phyloP scores from a whole-genome alignment of 2,888 invertebrate species.

The Brachypterus glaber region DNA sequence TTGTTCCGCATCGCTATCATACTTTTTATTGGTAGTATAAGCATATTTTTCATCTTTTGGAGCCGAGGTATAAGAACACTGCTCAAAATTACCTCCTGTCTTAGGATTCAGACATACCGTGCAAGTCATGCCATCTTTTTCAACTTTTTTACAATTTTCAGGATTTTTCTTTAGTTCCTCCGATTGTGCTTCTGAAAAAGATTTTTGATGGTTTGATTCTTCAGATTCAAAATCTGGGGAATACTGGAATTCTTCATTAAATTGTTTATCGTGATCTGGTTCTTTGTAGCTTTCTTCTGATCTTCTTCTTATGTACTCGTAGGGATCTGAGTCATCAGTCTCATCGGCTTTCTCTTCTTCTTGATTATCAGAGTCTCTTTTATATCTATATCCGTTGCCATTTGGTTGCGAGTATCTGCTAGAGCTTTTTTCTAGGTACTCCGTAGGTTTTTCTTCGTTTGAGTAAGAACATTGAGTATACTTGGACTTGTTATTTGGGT shows the following conservation, averaged over 20 bases:
- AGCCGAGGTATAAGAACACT: constrained; percentile 67
- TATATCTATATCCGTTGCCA: constrained; percentile 35
- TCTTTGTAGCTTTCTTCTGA: constrained; percentile 39
- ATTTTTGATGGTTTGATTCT: constrained; percentile 47
- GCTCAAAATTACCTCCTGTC: constrained; percentile 67
- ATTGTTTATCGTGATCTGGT: constrained; percentile 45
- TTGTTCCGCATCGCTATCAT: constrained; percentile 49
- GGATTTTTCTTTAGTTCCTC: constrained; percentile 50
- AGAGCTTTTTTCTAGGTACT: constrained; percentile 36
- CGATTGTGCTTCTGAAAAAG: constrained; percentile 52
- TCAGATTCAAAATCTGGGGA: constrained; percentile 46
- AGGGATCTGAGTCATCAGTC: constrained; percentile 41
- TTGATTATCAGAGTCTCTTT: constrained; percentile 37
- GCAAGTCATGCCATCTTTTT: constrained; percentile 59
- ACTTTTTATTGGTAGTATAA: constrained; percentile 55
- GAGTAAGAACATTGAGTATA: constrained; percentile 51
- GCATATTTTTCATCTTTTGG: constrained; percentile 63
- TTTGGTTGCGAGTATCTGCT: constrained; percentile 32
- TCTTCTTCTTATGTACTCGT: constrained; percentile 44
- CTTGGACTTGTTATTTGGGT: constrained; percentile 45
- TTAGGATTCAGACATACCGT: constrained; percentile 64
- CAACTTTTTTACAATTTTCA: constrained; percentile 55
- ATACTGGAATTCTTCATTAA: constrained; percentile 41
- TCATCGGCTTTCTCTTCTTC: no score
- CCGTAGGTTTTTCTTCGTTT: constrained; percentile 40